These are phyloP conservation scores for Troglohyphantes excavatus DNA, from an alignment of 2,888 invertebrate genomes.

Conservation along the genomic window DNA sequence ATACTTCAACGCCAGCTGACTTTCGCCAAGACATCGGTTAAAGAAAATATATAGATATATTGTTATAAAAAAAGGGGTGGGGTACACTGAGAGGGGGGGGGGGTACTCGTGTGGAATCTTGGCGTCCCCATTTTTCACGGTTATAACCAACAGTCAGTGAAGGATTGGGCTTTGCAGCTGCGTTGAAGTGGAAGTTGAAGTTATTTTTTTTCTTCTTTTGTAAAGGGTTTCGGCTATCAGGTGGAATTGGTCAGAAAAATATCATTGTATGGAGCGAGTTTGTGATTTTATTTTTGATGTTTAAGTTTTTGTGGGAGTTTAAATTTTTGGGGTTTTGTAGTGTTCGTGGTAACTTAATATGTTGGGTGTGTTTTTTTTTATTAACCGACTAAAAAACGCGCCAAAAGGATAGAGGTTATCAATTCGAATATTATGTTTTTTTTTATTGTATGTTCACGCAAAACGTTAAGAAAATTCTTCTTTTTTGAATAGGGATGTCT, in stretches of 20 bases:
- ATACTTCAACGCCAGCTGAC: conserved; percentile 56
- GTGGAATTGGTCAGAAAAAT: conserved; percentile 22
- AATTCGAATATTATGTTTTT: too few relatives aligned
- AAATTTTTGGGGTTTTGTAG: too few relatives aligned
- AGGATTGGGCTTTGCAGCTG: conserved; percentile 36
- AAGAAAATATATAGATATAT: background rate
- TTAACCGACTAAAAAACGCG: too few relatives aligned
- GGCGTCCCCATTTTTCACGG: conserved; percentile 55
- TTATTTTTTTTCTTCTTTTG: background rate
- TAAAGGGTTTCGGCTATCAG: conserved; percentile 9
- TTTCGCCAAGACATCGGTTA: conserved; percentile 55
- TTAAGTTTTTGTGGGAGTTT: background rate
- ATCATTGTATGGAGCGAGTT: background rate
- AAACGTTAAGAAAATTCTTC: too few relatives aligned
- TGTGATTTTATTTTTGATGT: background rate
- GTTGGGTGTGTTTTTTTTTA: too few relatives aligned
- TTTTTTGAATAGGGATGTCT: too few relatives aligned
- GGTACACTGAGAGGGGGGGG: background rate
- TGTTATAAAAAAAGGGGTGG: background rate
- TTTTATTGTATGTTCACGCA: too few relatives aligned
- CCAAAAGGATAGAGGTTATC: too few relatives aligned
- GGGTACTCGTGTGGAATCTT: conserved; percentile 45
- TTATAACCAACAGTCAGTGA: conserved; percentile 21
- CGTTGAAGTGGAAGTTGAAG: conserved; percentile 26
- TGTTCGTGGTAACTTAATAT: too few relatives aligned